These are phyloP conservation scores for Seladonia tumulorum DNA, from an alignment of 2,888 invertebrate genomes.

Conservation along the genomic window DNA sequence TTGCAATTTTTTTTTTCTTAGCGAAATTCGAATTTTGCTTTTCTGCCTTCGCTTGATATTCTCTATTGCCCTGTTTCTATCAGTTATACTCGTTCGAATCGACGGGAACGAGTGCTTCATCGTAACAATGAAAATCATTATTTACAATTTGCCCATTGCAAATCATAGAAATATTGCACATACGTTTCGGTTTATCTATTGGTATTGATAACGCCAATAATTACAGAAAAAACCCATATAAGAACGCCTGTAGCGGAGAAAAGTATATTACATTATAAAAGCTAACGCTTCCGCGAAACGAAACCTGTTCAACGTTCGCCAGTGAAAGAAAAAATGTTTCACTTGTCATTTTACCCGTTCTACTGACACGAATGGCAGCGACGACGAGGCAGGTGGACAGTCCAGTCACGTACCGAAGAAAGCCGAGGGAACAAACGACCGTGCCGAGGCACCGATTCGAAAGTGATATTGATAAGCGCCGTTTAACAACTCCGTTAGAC, in stretches of 20 bases:
- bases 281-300: not conserved
- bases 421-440: constrained; percentile 47
- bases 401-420: constrained; percentile 56
- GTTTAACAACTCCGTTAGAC: constrained; percentile 23
- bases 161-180: not conserved
- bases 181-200: not conserved
- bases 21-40: constrained; percentile 9
- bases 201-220: not conserved
- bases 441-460: constrained; percentile 38
- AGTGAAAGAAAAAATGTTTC: constrained; percentile 49
- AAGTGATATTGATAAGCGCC: constrained; percentile 45
- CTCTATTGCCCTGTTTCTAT: not conserved
- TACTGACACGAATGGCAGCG: constrained; percentile 55
- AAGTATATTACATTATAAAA: not conserved
- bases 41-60: constrained; percentile 22
- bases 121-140: not conserved
- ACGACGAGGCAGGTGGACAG: constrained; percentile 1
- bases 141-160: not conserved
- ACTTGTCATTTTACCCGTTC: constrained; percentile 57
- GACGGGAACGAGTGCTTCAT: not conserved
- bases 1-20: not conserved
- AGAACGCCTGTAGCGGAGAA: not conserved
- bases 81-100: not conserved
- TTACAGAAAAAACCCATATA: not conserved
- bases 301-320: not conserved